Evolutionary conservation across 2,888 invertebrate species (phyloP).

Genomic region (Griposia aprilina): DNA sequence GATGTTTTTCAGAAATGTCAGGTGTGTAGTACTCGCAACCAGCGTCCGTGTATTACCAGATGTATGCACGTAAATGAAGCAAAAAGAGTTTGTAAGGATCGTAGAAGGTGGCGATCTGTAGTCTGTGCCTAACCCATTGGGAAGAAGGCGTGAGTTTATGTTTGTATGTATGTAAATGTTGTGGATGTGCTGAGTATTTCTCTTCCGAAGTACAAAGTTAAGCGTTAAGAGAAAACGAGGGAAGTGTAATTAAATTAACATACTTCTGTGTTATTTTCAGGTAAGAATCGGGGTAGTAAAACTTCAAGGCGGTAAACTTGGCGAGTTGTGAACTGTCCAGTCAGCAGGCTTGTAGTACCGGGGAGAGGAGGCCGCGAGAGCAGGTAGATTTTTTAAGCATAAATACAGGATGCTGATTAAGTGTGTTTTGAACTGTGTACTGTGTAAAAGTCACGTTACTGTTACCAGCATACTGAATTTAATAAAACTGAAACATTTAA

Average conservation of each 20-base stretch:
- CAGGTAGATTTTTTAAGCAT: conserved; percentile 32
- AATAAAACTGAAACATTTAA: too few species aligned
- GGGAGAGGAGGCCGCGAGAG: conserved; percentile 18
- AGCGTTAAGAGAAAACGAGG: conserved; percentile 28
- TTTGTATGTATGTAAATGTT: background rate
- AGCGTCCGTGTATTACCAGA: too few species aligned
- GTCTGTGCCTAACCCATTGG: too few species aligned
- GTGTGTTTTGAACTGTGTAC: background rate
- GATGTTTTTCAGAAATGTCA: background rate
- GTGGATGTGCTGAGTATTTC: background rate
- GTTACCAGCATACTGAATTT: too few species aligned
- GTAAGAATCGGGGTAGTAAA: conserved; percentile 60
- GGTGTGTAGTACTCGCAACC: background rate
- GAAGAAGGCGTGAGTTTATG: too few species aligned
- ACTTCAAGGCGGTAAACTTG: conserved; percentile 55
- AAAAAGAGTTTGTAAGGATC: too few species aligned
- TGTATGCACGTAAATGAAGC: too few species aligned
- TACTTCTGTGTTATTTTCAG: conserved; percentile 63
- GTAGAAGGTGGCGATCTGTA: too few species aligned
- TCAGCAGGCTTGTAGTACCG: conserved; percentile 37
- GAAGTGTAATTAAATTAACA: conserved; percentile 62
- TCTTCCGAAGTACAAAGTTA: background rate
- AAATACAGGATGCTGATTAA: background rate
- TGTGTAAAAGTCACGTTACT: too few species aligned
- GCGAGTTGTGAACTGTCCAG: conserved; percentile 62